Percentiles rank a stretch among this genome's conserved stretches.
These are phyloP conservation scores for Polyommatus iphigenia DNA, from an alignment of 2,888 invertebrate genomes.

Conservation along the genomic window DNA sequence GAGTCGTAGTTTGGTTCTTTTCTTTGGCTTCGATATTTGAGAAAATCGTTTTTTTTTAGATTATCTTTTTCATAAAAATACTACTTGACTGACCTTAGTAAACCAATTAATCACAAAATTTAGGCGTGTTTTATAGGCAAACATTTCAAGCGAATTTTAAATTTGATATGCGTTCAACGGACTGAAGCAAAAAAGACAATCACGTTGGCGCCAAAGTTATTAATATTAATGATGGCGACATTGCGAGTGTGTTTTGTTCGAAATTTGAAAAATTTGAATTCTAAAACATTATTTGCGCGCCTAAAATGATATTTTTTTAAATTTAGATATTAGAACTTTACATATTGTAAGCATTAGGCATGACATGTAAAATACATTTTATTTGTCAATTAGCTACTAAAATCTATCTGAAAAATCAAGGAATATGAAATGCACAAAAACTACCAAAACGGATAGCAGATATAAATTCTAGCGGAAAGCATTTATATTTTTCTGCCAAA, in stretches of 20 bases:
- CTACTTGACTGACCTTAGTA: no score
- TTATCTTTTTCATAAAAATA: no score
- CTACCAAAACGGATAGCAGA: neutral
- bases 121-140: neutral
- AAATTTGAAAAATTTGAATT: conserved; percentile 3
- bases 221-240: conserved; percentile 30
- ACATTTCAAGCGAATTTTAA: conserved; percentile 18
- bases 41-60: no score
- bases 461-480: conserved; percentile 1
- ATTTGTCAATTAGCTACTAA: neutral
- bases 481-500: conserved; percentile 25
- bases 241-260: conserved; percentile 16
- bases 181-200: conserved; percentile 28
- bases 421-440: neutral
- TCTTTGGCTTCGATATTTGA: no score
- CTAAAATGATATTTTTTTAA: neutral
- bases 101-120: neutral
- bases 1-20: no score
- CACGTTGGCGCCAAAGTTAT: conserved; percentile 29
- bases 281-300: neutral
- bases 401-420: neutral
- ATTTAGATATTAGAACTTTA: no score
- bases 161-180: conserved; percentile 24
- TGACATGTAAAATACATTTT: neutral
- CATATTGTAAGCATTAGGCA: no score